These are phyloP conservation scores for Apistogramma diplotaenia DNA, from an alignment of 2,113 vertebrate genomes.

Conservation along the genomic window DNA sequence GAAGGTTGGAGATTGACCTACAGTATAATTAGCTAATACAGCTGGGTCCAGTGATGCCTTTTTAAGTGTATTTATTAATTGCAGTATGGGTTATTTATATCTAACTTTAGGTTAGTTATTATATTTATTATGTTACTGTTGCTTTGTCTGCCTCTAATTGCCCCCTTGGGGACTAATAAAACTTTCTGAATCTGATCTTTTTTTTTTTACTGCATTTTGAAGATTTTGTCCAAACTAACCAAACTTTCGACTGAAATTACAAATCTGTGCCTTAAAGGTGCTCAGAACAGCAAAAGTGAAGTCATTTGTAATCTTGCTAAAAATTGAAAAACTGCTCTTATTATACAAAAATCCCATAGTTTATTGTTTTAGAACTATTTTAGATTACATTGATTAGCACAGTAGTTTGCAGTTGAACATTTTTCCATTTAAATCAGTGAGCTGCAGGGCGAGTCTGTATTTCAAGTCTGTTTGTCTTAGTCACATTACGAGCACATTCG, in stretches of 20 bases:
- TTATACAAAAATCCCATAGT: background rate
- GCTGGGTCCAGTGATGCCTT: too few species aligned
- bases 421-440: background rate
- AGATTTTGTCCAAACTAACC: background rate
- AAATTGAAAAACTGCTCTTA: background rate
- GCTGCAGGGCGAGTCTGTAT: too few species aligned
- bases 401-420: background rate
- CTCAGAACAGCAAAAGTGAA: background rate
- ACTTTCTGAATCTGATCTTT: too few species aligned
- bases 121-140: too few species aligned
- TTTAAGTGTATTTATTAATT: too few species aligned
- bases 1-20: too few species aligned
- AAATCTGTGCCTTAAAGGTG: background rate
- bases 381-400: background rate
- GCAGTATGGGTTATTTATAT: too few species aligned
- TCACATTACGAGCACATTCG: conserved; percentile 25
- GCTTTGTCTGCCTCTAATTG: too few species aligned
- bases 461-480: conserved; percentile 26
- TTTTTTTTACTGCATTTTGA: background rate
- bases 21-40: too few species aligned
- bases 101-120: too few species aligned
- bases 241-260: background rate
- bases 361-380: background rate
- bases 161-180: too few species aligned
- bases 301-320: background rate